phyloP scores from a whole-genome alignment of 2,113 vertebrate genomes.

The Ophiodon elongatus region DNA sequence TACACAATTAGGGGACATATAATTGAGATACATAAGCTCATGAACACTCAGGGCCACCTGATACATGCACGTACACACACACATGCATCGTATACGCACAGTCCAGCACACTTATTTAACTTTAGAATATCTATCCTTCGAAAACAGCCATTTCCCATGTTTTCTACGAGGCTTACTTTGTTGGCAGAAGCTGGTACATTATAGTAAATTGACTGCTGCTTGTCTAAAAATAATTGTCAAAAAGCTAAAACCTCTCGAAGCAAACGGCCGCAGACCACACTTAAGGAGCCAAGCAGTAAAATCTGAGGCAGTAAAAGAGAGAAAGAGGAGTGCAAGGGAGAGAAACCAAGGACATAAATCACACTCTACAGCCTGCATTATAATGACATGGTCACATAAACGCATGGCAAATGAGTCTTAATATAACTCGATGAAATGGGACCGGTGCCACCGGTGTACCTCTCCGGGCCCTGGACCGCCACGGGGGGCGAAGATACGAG shows the following conservation, averaged over 20 bases:
- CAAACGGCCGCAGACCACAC: constrained; percentile 62
- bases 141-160: neutral
- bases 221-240: constrained; percentile 74
- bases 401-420: constrained; percentile 60
- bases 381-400: constrained; percentile 75
- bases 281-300: constrained; percentile 54
- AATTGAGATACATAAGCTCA: neutral
- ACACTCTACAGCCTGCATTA: constrained; percentile 55
- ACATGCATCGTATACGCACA: neutral
- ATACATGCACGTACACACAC: neutral
- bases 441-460: constrained; percentile 29
- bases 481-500: constrained; percentile 57
- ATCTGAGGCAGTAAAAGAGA: constrained; percentile 40
- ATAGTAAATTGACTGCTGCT: constrained; percentile 38
- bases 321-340: constrained; percentile 54
- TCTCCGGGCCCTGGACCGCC: constrained; percentile 45
- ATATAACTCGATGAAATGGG: constrained; percentile 58
- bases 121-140: neutral
- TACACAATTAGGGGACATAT: neutral
- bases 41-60: neutral
- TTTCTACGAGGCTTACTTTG: constrained; percentile 18
- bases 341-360: constrained; percentile 73
- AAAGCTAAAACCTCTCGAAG: constrained; percentile 49
- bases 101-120: neutral
- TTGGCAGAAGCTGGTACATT: constrained; percentile 1